Conservation (phyloP, 37 sponge, comb jelly and placozoan genomes). For the Cladorhizidae sp. region DNA sequence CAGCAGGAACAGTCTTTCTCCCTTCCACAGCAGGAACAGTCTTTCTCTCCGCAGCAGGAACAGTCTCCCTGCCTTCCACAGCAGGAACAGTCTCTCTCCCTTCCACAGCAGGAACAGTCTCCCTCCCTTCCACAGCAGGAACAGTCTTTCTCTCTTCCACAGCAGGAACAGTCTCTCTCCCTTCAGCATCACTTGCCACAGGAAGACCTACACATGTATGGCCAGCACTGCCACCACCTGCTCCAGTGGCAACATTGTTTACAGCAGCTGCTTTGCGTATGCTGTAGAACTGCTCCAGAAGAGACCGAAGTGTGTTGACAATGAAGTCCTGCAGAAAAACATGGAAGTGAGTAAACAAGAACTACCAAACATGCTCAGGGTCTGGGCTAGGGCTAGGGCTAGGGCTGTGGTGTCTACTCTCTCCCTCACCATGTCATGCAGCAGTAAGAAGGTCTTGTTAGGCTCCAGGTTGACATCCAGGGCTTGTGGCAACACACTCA, state of each 20-base stretch:
- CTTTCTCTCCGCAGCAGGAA: background rate
- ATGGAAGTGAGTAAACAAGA: background rate
- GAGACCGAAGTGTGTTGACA: constrained; percentile 12
- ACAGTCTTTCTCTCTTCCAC: background rate
- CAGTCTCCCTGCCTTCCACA: background rate
- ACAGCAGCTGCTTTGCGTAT: background rate
- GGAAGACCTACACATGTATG: too few relatives aligned
- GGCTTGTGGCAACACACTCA: constrained; percentile 30
- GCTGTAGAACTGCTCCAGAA: constrained; percentile 17
- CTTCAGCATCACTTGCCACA: too few relatives aligned
- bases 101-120: too few relatives aligned
- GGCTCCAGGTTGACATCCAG: constrained; percentile 78
- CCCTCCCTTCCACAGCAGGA: background rate
- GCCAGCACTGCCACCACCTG: background rate
- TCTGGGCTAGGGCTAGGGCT: too few relatives aligned
- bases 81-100: too few relatives aligned
- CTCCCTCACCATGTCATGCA: constrained; percentile 40
- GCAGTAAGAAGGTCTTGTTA: constrained; percentile 51
- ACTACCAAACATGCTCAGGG: background rate
- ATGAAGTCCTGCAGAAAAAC: constrained; percentile 25
- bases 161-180: background rate
- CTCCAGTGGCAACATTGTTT: background rate
- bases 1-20: too few relatives aligned
- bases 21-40: too few relatives aligned
- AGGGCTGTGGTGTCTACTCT: too few relatives aligned